Evolutionary conservation across 2,888 invertebrate species (phyloP), one percentile per base, ranked within the genome.

Genomic region (Thumatha senex): DNA sequence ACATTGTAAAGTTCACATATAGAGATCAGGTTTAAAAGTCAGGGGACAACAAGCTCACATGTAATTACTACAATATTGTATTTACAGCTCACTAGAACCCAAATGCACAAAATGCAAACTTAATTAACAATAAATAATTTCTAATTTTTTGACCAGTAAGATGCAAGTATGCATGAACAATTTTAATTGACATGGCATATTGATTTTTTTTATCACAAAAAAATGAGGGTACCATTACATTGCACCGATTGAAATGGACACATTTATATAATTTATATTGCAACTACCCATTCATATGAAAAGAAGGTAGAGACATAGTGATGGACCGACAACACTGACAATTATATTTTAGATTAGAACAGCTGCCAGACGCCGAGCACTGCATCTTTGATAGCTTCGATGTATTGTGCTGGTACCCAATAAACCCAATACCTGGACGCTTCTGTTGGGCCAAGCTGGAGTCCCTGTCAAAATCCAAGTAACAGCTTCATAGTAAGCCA

Each of bases 371-470:
- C 96, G 51, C 97, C 97, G 44, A 97, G 93, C 55, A 98, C 95
- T 53, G 97, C 96, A 77, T 97, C 97, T 89, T 97, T 98, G 76
- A 98, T 97, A 66, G 97, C 96, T 76, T 96, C 96, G 47, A 97
- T 94, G 80, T 96, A 98, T 78, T 96, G 96, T 43, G 97, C 96
- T 9, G 98, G 98, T 40, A 98, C 97, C 98, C 98, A 98, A 87
- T 98, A 98, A 56, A 98, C 94, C 97, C 97, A 98, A 85, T 97
- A 97, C 63, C 97, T 92, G 30, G 97, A 97, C 4, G 97, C 97
- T 86, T 98, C 98, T 44, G 98, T 98, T 8, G 98, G 95, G 12
- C 98, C 98, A 64, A 98, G 88, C 86, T 98, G 98, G 55, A 98
- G 93, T 50, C 96, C 97, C 96, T 97, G 86, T 3, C 74, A 42